Evolutionary conservation across 2,113 vertebrate species (phyloP).

Genomic region (Sander lucioperca): DNA sequence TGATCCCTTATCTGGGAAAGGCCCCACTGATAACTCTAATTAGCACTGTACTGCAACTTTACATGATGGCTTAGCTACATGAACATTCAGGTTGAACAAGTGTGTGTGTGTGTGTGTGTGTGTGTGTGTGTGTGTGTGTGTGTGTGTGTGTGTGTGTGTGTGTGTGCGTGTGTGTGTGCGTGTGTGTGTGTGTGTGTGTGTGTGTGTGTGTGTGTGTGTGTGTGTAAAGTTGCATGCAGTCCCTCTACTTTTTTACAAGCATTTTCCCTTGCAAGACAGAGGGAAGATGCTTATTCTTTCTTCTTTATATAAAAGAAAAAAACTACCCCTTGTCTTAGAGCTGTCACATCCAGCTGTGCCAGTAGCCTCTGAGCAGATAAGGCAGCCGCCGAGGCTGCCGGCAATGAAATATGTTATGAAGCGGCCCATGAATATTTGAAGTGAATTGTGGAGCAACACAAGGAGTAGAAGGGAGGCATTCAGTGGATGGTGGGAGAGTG

Average conservation of each 20-base stretch:
- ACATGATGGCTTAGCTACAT: slow-evolving; percentile 63
- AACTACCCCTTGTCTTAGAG: slow-evolving; percentile 10
- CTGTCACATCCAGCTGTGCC: slow-evolving; percentile 52
- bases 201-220: slow-evolving; percentile 16
- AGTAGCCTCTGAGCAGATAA: slow-evolving; percentile 30
- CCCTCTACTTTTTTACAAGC: slow-evolving; percentile 2
- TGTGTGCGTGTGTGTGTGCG: not conserved
- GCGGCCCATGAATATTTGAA: slow-evolving; percentile 72
- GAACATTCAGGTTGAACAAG: slow-evolving; percentile 34
- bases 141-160: not conserved
- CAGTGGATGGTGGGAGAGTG: slow-evolving; percentile 17
- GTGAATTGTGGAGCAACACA: slow-evolving; percentile 26
- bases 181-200: slow-evolving; percentile 14
- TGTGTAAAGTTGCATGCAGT: slow-evolving; percentile 22
- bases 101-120: slow-evolving; percentile 29
- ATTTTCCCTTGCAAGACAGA: not conserved
- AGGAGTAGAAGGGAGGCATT: slow-evolving; percentile 32
- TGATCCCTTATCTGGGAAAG: slow-evolving; percentile 23
- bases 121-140: not conserved
- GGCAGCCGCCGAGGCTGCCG: slow-evolving; percentile 41
- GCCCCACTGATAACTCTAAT: slow-evolving; percentile 53
- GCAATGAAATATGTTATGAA: slow-evolving; percentile 55
- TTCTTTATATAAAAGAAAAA: not conserved
- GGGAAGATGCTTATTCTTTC: not conserved
- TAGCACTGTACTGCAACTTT: slow-evolving; percentile 54